Evolutionary conservation across 2,113 vertebrate genomes (phyloP).

Genomic region (Mastomys coucha): DNA sequence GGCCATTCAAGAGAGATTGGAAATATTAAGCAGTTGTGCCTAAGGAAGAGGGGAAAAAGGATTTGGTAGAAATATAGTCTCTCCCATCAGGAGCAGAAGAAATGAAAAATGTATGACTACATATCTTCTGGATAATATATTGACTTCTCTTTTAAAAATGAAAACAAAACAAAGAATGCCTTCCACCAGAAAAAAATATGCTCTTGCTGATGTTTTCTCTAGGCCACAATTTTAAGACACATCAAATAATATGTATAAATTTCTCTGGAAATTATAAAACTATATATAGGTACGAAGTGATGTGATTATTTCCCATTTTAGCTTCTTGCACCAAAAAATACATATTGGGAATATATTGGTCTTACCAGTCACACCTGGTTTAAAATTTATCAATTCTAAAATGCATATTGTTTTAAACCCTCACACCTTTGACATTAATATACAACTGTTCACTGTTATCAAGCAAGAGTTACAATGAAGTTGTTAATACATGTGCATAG

Average conservation of each 20-base stretch:
- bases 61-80: neutral
- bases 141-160: neutral
- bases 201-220: neutral
- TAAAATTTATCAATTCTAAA: neutral
- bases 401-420: neutral
- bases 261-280: neutral
- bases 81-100: neutral
- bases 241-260: neutral
- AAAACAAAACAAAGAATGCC: neutral
- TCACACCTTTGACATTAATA: neutral
- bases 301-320: slow-evolving; percentile 16
- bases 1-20: neutral
- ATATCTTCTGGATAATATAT: neutral
- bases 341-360: neutral
- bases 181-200: neutral
- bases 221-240: slow-evolving; percentile 5
- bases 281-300: neutral
- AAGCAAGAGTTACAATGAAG: neutral
- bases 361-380: neutral
- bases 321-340: neutral
- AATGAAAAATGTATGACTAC: neutral
- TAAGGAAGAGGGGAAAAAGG: neutral
- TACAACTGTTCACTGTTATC: neutral
- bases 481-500: neutral
- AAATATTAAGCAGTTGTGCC: neutral